A percentile compares a stretch with the other conserved stretches of the same genome.
phyloP scores from a whole-genome alignment of 2,113 vertebrate genomes.

The Tiliqua scincoides region DNA sequence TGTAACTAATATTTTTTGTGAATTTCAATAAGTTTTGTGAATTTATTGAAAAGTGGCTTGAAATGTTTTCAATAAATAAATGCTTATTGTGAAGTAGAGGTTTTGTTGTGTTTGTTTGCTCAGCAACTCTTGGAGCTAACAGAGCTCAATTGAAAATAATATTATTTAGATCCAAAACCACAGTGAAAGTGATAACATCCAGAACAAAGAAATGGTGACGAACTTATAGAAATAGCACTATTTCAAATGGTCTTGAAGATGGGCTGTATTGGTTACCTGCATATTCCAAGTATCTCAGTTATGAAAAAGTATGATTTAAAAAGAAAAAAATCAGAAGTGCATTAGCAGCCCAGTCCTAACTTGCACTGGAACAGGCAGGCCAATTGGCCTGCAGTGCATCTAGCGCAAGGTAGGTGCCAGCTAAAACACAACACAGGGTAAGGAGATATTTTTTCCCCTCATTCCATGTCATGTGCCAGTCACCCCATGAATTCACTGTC shows the following conservation, averaged over 20 bases:
- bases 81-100: not conserved
- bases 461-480: no score
- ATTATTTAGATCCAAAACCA: not conserved
- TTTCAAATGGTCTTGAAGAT: no score
- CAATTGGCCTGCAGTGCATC: no score
- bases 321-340: no score
- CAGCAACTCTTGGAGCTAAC: not conserved
- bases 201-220: not conserved
- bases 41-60: not conserved
- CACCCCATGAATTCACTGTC: no score
- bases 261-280: constrained; percentile 1
- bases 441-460: no score
- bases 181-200: not conserved
- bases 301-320: constrained; percentile 34
- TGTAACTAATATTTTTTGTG: not conserved
- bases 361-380: no score
- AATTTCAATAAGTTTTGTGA: not conserved
- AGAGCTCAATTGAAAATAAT: not conserved
- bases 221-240: no score
- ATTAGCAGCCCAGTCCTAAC: no score
- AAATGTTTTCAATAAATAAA: not conserved
- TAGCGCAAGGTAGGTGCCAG: no score
- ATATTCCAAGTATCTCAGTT: constrained; percentile 46
- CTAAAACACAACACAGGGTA: no score
- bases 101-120: not conserved